phyloP scores from a whole-genome alignment of 2,888 invertebrate species.

The Polietes domitor region DNA sequence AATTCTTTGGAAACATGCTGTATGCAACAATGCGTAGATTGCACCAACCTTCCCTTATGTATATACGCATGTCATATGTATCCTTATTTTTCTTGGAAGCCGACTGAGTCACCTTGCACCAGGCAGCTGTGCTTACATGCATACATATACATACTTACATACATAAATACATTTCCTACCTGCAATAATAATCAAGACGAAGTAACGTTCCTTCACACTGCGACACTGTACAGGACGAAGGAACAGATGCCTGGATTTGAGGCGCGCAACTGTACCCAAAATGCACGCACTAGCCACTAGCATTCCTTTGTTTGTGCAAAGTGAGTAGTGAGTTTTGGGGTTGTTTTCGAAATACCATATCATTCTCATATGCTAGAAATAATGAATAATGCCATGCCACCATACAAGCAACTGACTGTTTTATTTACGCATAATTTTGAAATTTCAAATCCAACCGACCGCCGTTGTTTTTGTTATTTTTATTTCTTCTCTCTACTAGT shows the following conservation, averaged over 20 bases:
- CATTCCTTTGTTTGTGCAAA: slow-evolving; percentile 32
- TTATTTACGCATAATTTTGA: slow-evolving; percentile 58
- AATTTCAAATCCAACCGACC: slow-evolving; percentile 46
- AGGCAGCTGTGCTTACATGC: slow-evolving; percentile 72
- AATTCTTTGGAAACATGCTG: no score
- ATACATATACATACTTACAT: slow-evolving; percentile 27
- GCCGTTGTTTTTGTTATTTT: no score
- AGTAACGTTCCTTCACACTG: neutral
- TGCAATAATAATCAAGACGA: slow-evolving; percentile 16
- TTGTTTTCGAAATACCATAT: slow-evolving; percentile 1
- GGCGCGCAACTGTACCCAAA: slow-evolving; percentile 62
- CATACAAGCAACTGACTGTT: no score
- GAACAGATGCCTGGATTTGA: slow-evolving; percentile 12
- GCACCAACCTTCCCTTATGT: neutral
- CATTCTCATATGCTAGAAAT: neutral
- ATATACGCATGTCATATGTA: no score
- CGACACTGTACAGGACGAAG: neutral
- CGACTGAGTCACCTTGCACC: slow-evolving; percentile 74
- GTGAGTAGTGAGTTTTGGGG: slow-evolving; percentile 33
- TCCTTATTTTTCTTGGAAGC: slow-evolving; percentile 15
- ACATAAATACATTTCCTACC: slow-evolving; percentile 10
- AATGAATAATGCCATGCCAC: no score
- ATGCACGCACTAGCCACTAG: neutral
- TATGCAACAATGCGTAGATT: neutral
- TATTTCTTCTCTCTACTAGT: no score